A percentile compares a stretch with the other conserved stretches of the same genome.
Evolutionary conservation across 2,888 invertebrate genomes (phyloP).

Genomic region (Cheilosia variabilis): DNA sequence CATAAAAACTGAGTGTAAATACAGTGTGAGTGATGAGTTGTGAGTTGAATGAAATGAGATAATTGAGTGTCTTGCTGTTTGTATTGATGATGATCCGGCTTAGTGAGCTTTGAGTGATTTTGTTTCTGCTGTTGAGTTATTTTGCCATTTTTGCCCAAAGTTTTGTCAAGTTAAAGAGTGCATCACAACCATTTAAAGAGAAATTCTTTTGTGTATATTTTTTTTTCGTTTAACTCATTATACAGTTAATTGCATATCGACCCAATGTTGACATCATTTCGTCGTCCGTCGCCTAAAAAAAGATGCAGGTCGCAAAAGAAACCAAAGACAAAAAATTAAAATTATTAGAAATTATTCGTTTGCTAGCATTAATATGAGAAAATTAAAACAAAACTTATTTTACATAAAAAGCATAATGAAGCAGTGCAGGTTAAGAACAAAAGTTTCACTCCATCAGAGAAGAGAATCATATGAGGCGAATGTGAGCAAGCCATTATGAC

Average conservation of each 20-base stretch:
- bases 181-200: constrained; percentile 66
- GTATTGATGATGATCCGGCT: constrained; percentile 10
- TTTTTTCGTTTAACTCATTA: constrained; percentile 42
- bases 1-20: constrained; percentile 64
- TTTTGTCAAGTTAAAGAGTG: constrained; percentile 51
- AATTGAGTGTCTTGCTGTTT: constrained; percentile 14
- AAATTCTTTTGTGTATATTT: constrained; percentile 1
- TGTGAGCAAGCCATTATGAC: constrained; percentile 49
- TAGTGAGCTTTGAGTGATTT: constrained; percentile 51
- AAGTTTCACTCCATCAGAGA: background rate
- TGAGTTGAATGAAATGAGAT: constrained; percentile 34
- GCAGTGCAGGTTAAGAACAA: constrained; percentile 7
- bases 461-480: constrained; percentile 12
- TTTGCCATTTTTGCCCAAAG: constrained; percentile 28
- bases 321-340: constrained; percentile 46
- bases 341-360: constrained; percentile 37
- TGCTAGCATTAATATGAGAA: constrained; percentile 41
- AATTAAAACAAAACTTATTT: constrained; percentile 21
- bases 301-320: constrained; percentile 60
- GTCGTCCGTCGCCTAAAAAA: constrained; percentile 56
- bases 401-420: constrained; percentile 52
- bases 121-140: constrained; percentile 50
- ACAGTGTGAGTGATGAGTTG: constrained; percentile 41
- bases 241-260: constrained; percentile 9
- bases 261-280: constrained; percentile 49